phyloP scores from a whole-genome alignment of 2,797 vertebrate species.

The Danionella dracula region DNA sequence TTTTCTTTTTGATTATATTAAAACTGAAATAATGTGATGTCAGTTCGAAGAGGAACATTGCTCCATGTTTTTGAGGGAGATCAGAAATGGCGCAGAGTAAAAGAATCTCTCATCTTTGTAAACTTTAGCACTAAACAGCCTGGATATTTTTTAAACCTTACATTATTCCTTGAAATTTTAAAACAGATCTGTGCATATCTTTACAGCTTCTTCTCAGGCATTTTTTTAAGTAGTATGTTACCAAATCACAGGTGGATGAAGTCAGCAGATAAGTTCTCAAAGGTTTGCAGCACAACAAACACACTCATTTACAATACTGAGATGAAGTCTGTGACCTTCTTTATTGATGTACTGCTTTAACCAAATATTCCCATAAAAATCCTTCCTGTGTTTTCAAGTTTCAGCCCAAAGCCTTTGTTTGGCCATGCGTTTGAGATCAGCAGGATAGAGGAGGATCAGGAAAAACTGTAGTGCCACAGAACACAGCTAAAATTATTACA shows the following conservation, averaged over 20 bases:
- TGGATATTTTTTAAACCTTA: too few relatives aligned
- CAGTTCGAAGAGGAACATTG: too few relatives aligned
- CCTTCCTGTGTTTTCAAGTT: slow-evolving; percentile 68
- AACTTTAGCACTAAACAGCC: too few relatives aligned
- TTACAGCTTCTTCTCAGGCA: slow-evolving; percentile 25
- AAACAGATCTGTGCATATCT: background rate
- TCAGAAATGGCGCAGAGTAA: too few relatives aligned
- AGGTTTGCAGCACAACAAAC: slow-evolving; percentile 39
- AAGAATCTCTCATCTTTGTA: too few relatives aligned
- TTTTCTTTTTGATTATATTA: too few relatives aligned
- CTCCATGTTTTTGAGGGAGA: too few relatives aligned
- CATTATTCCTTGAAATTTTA: background rate
- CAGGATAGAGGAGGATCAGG: slow-evolving; percentile 52
- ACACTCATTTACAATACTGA: slow-evolving; percentile 31
- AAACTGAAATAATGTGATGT: too few relatives aligned
- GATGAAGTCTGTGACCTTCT: slow-evolving; percentile 27
- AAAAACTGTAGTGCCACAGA: slow-evolving; percentile 53
- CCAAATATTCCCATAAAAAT: slow-evolving; percentile 47
- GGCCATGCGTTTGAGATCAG: slow-evolving; percentile 64
- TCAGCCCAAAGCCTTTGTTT: slow-evolving; percentile 71
- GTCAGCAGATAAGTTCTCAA: slow-evolving; percentile 26
- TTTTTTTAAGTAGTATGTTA: slow-evolving; percentile 15
- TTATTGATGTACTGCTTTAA: slow-evolving; percentile 43
- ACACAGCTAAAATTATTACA: slow-evolving; percentile 57
- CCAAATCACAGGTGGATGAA: slow-evolving; percentile 21